These are phyloP conservation scores for Clarias magur DNA, from an alignment of 2,113 vertebrate species.

Conservation along the genomic window DNA sequence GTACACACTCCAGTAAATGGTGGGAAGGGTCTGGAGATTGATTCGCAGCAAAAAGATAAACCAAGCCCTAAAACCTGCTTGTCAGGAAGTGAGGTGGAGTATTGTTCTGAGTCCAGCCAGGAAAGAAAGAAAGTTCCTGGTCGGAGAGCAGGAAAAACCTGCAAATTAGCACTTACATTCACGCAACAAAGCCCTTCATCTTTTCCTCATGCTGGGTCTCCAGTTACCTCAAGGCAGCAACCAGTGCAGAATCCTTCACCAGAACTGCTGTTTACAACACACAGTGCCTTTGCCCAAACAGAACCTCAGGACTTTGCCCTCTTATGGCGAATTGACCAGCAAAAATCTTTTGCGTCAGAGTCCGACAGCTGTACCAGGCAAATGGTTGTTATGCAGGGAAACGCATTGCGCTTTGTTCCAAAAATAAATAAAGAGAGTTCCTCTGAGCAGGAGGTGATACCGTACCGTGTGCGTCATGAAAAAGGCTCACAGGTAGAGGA, in stretches of 20 bases:
- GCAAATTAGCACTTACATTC: conserved; percentile 83
- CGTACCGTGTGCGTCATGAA: conserved; percentile 83
- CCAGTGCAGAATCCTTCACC: conserved; percentile 29
- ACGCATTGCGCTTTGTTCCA: conserved; percentile 77
- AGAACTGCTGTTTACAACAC: neutral
- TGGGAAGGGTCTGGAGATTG: neutral
- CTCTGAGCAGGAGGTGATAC: conserved; percentile 72
- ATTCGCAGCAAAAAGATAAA: conserved; percentile 3
- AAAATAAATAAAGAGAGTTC: conserved; percentile 57
- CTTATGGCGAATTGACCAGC: conserved; percentile 84
- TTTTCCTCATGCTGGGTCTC: conserved; percentile 25
- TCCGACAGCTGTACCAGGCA: conserved; percentile 41
- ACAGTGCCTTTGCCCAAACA: conserved; percentile 76
- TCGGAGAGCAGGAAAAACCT: conserved; percentile 72
- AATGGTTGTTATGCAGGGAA: conserved; percentile 73
- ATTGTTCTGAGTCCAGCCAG: conserved; percentile 50
- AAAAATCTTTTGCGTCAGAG: conserved; percentile 56
- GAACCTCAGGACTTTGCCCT: conserved; percentile 87
- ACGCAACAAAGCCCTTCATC: conserved; percentile 66
- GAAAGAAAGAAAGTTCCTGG: conserved; percentile 68
- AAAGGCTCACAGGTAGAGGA: conserved; percentile 92
- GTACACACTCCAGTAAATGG: neutral
- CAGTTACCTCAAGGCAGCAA: conserved; percentile 13
- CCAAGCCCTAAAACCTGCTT: conserved; percentile 19
- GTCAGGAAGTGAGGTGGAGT: conserved; percentile 39